Evolutionary conservation across 2,888 invertebrate species (phyloP).

Genomic region (Malacosoma neustria): DNA sequence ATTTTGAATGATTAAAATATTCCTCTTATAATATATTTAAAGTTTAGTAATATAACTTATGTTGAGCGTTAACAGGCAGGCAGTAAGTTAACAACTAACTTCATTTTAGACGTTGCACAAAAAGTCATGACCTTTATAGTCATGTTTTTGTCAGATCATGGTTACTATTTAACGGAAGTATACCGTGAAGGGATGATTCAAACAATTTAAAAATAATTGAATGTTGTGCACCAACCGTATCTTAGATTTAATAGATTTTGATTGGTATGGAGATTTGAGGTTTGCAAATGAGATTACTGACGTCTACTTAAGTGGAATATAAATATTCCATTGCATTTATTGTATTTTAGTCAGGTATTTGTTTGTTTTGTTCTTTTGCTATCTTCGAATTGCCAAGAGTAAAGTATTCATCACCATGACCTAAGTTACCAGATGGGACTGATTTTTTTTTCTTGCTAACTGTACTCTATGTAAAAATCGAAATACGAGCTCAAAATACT

Average conservation of each 20-base stretch:
- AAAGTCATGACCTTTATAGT: not conserved
- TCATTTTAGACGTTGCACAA: not conserved
- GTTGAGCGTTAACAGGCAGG: not conserved
- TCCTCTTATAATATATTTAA: not conserved
- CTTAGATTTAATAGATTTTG: too few species aligned
- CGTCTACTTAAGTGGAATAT: too few species aligned
- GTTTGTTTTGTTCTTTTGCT: too few species aligned
- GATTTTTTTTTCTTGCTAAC: too few species aligned
- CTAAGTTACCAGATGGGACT: too few species aligned
- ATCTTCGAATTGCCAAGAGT: too few species aligned
- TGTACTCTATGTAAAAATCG: too few species aligned
- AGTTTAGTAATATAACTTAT: not conserved
- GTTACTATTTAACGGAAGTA: not conserved
- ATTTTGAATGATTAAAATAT: not conserved
- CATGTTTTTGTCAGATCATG: not conserved
- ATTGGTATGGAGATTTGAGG: constrained; percentile 26
- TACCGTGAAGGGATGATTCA: not conserved
- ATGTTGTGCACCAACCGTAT: too few species aligned
- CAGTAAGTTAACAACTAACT: not conserved
- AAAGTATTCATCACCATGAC: too few species aligned
- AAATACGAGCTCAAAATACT: too few species aligned
- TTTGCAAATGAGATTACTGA: constrained; percentile 18
- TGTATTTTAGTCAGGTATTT: too few species aligned
- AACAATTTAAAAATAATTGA: not conserved
- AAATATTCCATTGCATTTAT: too few species aligned